Percentiles rank a stretch among this genome's conserved stretches.
phyloP scores from a whole-genome alignment of 2,113 vertebrate species.

The Pogona vitticeps region DNA sequence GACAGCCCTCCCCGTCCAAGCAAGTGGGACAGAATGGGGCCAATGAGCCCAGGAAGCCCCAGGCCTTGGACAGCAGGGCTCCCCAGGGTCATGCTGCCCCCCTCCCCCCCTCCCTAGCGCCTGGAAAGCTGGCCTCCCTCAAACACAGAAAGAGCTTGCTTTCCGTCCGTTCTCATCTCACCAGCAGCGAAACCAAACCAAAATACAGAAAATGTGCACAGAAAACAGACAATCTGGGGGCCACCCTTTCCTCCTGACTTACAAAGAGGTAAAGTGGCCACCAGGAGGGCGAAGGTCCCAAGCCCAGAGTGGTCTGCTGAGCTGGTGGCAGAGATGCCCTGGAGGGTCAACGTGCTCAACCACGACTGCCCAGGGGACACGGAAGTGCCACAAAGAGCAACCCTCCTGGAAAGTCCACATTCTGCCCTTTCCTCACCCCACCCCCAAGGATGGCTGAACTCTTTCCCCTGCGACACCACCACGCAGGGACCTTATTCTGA shows the following conservation, averaged over 20 bases:
- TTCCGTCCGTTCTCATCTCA: too few species aligned
- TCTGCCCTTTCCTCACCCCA: not conserved
- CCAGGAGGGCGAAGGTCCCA: too few species aligned
- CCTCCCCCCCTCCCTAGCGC: not conserved
- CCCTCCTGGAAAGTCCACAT: not conserved
- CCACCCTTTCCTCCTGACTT: too few species aligned
- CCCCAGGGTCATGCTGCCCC: not conserved
- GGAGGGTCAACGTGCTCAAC: not conserved
- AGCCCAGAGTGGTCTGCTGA: rapidly evolving
- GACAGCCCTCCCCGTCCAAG: not conserved
- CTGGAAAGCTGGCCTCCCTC: too few species aligned
- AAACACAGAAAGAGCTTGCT: too few species aligned
- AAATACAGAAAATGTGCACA: not conserved
- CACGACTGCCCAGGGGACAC: not conserved
- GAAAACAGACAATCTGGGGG: too few species aligned
- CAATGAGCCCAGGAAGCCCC: rapidly evolving
- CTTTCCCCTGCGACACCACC: too few species aligned
- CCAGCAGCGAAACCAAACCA: not conserved
- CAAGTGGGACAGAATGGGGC: not conserved
- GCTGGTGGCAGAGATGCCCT: not conserved
- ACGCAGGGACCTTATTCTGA: too few species aligned
- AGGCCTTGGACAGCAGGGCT: rapidly evolving
- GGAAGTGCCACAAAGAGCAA: not conserved
- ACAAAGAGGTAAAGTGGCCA: too few species aligned
- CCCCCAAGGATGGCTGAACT: not conserved